A percentile compares a stretch with the other conserved stretches of the same genome.
Conservation (phyloP, 2,797 vertebrate genomes). For the Halcyon leucocephala region DNA sequence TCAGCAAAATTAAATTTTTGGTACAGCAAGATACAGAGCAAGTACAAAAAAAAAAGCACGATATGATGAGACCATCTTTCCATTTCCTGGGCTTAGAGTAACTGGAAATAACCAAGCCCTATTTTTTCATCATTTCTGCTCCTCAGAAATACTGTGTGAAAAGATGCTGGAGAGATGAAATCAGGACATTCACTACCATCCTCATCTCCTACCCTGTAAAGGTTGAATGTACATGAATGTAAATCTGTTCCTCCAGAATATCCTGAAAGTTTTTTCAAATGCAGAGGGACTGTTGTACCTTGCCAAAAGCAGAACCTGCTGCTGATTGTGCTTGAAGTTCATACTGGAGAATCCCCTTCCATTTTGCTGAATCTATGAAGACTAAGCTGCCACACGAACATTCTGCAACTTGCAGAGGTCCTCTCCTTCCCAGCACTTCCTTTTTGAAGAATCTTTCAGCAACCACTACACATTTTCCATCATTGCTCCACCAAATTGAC, state of each 20-base stretch:
- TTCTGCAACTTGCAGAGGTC: constrained; percentile 42
- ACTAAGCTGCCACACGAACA: constrained; percentile 47
- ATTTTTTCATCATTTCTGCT: not conserved
- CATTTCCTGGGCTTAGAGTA: not conserved
- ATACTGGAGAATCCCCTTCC: constrained; percentile 31
- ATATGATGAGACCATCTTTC: not conserved
- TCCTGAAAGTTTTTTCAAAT: not conserved
- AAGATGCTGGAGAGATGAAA: not conserved
- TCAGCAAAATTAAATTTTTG: not conserved
- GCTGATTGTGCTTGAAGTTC: constrained; percentile 47
- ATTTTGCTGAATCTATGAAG: constrained; percentile 65
- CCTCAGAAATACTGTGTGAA: not conserved
- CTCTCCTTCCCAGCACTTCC: constrained; percentile 48
- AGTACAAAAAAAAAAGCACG: not conserved
- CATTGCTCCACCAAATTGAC: not conserved
- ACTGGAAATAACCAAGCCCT: not conserved
- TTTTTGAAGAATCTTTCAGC: constrained; percentile 55
- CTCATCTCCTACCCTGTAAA: not conserved
- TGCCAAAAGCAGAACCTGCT: not conserved
- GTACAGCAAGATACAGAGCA: not conserved
- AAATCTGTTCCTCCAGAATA: not conserved
- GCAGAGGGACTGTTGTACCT: not conserved
- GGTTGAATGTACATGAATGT: not conserved
- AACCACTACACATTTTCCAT: not conserved
- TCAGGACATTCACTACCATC: not conserved